Conservation (phyloP, 2,888 invertebrate genomes). For the Conchocele bisecta region DNA sequence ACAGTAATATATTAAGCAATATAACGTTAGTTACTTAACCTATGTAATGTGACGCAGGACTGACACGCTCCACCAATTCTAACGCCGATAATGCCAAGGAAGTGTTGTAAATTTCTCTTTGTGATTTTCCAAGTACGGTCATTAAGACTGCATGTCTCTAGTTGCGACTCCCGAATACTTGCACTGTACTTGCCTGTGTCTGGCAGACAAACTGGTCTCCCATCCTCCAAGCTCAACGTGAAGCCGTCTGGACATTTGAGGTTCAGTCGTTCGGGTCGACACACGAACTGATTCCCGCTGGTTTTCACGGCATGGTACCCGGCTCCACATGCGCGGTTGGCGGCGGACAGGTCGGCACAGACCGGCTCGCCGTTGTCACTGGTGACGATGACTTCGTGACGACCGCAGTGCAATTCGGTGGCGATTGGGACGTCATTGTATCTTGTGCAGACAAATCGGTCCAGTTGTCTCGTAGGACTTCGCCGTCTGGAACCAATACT, state of each 20-base stretch:
- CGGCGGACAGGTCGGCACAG: conserved; percentile 25
- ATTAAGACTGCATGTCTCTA: no score
- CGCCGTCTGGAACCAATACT: not conserved
- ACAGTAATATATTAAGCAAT: no score
- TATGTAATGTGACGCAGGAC: no score
- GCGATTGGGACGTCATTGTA: no score
- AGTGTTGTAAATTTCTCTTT: no score
- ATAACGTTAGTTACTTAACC: no score
- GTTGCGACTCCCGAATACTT: no score
- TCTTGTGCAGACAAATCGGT: not conserved
- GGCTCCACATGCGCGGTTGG: conserved; percentile 47
- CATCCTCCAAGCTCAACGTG: conserved; percentile 1
- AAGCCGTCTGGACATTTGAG: conserved; percentile 51
- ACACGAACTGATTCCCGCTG: conserved; percentile 29
- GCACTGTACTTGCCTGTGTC: no score
- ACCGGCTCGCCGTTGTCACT: conserved; percentile 6
- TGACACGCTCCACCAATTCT: no score
- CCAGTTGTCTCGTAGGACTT: not conserved
- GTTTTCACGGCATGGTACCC: conserved; percentile 41
- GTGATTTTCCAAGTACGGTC: no score
- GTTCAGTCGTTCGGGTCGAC: conserved; percentile 27
- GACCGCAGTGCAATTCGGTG: conserved; percentile 7
- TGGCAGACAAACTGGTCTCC: conserved; percentile 27
- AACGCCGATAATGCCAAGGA: no score
- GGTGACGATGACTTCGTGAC: conserved; percentile 27